These are phyloP conservation scores for Hydrophis major DNA, from an alignment of 2,797 vertebrate genomes.

Conservation along the genomic window DNA sequence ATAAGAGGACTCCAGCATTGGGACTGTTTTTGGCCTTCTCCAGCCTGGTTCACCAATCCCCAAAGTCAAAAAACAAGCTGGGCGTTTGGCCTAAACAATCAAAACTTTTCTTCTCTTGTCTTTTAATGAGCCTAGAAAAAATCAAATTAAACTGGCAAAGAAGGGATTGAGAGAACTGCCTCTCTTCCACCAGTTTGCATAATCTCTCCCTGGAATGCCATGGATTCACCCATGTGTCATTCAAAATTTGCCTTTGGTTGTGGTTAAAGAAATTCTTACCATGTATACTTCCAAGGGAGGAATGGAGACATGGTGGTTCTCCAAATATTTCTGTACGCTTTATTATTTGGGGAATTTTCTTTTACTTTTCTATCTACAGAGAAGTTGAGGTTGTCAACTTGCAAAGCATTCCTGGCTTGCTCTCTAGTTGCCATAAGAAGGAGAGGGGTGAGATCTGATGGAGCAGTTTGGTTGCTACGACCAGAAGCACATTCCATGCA, in stretches of 20 bases:
- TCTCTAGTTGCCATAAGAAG: too few relatives aligned
- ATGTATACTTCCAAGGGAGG: neutral
- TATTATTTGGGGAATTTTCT: neutral
- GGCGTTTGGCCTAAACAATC: neutral
- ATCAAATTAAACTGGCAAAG: neutral
- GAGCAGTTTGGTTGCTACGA: too few relatives aligned
- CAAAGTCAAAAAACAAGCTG: neutral
- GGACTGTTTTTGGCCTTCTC: neutral
- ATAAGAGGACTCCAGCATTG: too few relatives aligned
- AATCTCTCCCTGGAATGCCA: neutral
- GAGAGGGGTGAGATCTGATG: too few relatives aligned
- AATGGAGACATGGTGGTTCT: neutral
- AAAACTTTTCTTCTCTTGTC: neutral
- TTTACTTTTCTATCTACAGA: neutral
- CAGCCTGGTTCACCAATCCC: neutral
- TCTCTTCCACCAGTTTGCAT: neutral
- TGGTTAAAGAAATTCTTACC: neutral
- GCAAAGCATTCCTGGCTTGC: too few relatives aligned
- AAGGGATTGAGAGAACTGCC: neutral
- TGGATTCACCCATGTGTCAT: neutral
- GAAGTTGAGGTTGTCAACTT: neutral
- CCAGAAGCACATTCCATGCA: too few relatives aligned
- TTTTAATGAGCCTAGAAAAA: neutral
- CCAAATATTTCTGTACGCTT: neutral
- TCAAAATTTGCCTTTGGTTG: neutral